Conservation (phyloP, 2,113 vertebrate genomes). For the Tragelaphus scriptus region DNA sequence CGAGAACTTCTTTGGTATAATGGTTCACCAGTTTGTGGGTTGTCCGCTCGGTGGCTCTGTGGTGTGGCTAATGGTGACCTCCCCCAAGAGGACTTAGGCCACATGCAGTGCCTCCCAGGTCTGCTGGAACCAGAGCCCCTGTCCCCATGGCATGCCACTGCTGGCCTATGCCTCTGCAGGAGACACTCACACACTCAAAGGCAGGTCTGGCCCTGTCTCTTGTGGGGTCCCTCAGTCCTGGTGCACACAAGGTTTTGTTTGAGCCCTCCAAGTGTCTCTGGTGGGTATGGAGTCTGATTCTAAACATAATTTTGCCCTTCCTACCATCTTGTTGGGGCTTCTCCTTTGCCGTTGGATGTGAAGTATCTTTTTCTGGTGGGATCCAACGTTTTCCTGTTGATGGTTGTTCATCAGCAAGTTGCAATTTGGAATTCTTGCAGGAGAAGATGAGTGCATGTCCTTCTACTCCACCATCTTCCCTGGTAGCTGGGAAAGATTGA, state of each 20-base stretch:
- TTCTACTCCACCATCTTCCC: background rate
- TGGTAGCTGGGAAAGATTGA: background rate
- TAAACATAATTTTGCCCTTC: background rate
- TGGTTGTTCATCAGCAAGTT: background rate
- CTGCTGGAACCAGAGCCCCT: background rate
- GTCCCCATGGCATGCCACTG: background rate
- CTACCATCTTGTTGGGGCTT: background rate
- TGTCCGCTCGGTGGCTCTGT: background rate
- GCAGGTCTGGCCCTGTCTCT: background rate
- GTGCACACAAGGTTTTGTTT: background rate
- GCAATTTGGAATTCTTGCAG: background rate
- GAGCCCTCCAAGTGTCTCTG: background rate
- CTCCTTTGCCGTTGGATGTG: background rate
- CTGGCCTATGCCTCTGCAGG: background rate
- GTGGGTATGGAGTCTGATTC: background rate
- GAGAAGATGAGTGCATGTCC: background rate
- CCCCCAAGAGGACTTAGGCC: background rate
- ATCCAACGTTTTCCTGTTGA: background rate
- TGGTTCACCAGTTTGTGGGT: background rate
- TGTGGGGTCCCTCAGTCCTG: background rate
- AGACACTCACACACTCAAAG: background rate
- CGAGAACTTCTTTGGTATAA: fast-evolving
- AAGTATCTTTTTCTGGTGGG: background rate
- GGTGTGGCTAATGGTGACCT: background rate
- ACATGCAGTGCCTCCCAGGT: background rate